These are phyloP conservation scores for Macrophya annulata DNA, from an alignment of 2,888 invertebrate genomes.

Conservation along the genomic window DNA sequence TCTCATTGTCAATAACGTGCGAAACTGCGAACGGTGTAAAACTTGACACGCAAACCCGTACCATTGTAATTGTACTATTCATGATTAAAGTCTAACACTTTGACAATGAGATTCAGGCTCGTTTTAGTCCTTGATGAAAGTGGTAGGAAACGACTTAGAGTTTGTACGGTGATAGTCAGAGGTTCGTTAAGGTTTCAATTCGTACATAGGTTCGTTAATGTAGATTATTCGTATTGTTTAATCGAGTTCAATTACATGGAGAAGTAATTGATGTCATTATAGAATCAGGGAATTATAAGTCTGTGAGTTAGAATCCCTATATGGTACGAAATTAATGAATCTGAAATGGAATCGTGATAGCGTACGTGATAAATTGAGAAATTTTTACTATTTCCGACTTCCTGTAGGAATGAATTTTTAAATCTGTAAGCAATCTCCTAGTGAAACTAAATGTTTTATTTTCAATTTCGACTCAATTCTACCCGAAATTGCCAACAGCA, in stretches of 20 bases:
- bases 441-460: slow-evolving; percentile 24
- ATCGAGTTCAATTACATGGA: slow-evolving; percentile 22
- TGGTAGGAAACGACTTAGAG: background rate
- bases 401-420: background rate
- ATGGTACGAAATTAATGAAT: background rate
- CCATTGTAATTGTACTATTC: slow-evolving; percentile 7
- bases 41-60: slow-evolving; percentile 34
- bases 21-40: slow-evolving; percentile 17
- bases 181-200: background rate
- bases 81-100: slow-evolving; percentile 5
- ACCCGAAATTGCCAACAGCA: background rate
- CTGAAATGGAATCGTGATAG: background rate
- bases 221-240: background rate
- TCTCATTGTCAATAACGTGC: slow-evolving; percentile 25
- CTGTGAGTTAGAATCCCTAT: background rate
- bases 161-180: background rate
- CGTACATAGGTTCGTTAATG: background rate
- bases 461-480: slow-evolving; percentile 12
- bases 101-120: slow-evolving; percentile 23
- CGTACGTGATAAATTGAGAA: background rate
- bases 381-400: background rate
- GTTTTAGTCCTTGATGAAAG: slow-evolving; percentile 18
- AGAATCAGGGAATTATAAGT: background rate
- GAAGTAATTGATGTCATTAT: background rate
- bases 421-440: background rate